phyloP scores from a whole-genome alignment of 1,140 invertebrate species.

The Nebria ingens region DNA sequence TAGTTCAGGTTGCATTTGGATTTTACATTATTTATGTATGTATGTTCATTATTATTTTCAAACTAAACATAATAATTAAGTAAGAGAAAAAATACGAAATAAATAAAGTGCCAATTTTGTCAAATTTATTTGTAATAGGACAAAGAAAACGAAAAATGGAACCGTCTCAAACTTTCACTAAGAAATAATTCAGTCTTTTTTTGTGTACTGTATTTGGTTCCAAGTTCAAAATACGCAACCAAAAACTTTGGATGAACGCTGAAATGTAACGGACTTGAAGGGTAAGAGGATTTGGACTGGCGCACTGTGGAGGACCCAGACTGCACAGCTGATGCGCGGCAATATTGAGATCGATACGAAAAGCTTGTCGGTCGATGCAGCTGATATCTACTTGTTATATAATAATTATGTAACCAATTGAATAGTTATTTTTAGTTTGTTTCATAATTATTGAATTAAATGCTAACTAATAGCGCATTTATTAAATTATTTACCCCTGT shows the following conservation, averaged over 20 bases:
- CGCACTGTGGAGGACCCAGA: neutral
- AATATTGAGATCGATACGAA: neutral
- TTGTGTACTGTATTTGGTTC: neutral
- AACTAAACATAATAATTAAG: too few species aligned
- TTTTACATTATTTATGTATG: too few species aligned
- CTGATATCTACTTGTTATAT: neutral
- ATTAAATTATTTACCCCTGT: too few species aligned
- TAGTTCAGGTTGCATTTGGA: too few species aligned
- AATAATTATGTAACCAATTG: too few species aligned
- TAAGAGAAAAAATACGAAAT: too few species aligned
- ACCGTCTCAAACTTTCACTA: neutral
- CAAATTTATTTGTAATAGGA: too few species aligned
- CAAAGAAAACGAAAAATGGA: neutral
- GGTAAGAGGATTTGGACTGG: neutral
- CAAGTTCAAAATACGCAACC: neutral
- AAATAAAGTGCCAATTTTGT: too few species aligned
- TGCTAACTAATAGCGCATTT: too few species aligned
- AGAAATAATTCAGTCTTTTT: neutral
- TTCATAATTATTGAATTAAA: too few species aligned
- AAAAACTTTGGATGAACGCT: neutral
- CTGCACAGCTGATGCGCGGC: slow-evolving; percentile 4
- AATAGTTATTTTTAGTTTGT: too few species aligned
- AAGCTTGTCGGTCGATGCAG: neutral
- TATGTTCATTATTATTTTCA: too few species aligned
- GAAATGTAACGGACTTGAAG: neutral